Evolutionary conservation across 1,140 invertebrate genomes (phyloP), one percentile per base, ranked within the genome.

Genomic region (Cydia splendana): DNA sequence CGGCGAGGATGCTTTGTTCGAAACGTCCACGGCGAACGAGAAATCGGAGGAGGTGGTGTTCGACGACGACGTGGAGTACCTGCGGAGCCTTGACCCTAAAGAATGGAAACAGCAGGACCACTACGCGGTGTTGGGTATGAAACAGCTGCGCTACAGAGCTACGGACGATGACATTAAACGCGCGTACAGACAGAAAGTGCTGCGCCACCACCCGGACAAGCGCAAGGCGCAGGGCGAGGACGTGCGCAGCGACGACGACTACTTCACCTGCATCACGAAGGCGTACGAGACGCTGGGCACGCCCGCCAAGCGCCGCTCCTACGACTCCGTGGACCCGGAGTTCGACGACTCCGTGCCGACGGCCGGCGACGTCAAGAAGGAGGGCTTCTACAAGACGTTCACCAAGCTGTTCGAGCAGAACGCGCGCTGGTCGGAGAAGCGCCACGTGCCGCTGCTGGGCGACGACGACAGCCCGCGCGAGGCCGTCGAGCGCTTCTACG

Each of bases 251-350:
- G 97, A 98, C 81, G 97, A 98, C 86, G 98, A 99, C 94, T 99
- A 99, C 93, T 99, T 99, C 90, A 98, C 98, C 0, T 99, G 98
- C 89, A 99, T 99, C 85, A 99, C 98, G n/a, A 98, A 98, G 94
- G 98, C 98, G 15, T 91, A 91, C 74, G 88, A 92, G 74, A 97
- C 96, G 38, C 94, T 98, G 78, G 97, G 98, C 0, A 98, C 96
- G 83, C 94, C 96, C 13, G 88, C 94, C 5, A 98, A 97, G 85
- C 94, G 98, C 80, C 94, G 96, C 79, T 97, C 98, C 1, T 99
- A 97, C 93, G 99, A 99, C 94, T 99, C 98, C 34, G 96, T 99
- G 76, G 99, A 99, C 94, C 98, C 98, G 5, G 95, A 96, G 80
- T 99, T 99, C 91, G 98, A 99, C 89, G 98, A 99, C 83, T 94